Percentiles rank a stretch among this genome's conserved stretches.
Conservation (phyloP, 2,888 invertebrate genomes). For the Chymomyza caudatula region DNA sequence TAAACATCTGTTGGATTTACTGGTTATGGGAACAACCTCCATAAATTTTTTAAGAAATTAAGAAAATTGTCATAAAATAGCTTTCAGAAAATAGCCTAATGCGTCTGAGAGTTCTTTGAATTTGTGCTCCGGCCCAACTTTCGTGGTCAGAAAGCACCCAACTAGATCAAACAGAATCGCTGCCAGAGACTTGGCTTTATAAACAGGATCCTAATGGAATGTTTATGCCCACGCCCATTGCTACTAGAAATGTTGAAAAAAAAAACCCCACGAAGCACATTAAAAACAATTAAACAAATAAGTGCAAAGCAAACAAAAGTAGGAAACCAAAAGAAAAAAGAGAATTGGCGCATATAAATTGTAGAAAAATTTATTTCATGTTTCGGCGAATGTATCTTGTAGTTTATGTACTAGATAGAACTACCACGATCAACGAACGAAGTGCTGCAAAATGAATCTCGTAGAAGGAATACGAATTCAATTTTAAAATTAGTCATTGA, state of each 20-base stretch:
- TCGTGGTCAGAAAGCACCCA: neutral
- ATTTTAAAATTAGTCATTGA: slow-evolving; percentile 78
- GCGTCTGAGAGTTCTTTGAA: neutral
- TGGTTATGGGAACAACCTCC: too few species aligned
- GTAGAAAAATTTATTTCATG: slow-evolving; percentile 62
- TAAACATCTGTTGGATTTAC: too few species aligned
- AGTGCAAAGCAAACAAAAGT: neutral
- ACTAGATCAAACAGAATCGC: neutral
- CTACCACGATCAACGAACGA: neutral
- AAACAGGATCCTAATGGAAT: neutral
- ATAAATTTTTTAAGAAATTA: too few species aligned
- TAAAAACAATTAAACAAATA: neutral
- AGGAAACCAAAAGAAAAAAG: neutral
- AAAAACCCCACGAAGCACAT: neutral
- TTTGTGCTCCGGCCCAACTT: neutral
- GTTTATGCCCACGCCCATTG: neutral
- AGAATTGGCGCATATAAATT: neutral
- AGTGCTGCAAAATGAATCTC: slow-evolving; percentile 47
- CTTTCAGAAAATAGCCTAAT: too few species aligned
- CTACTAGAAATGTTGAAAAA: neutral
- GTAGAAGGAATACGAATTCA: slow-evolving; percentile 64
- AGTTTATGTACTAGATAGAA: slow-evolving; percentile 1
- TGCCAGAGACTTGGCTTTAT: neutral
- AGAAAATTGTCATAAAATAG: too few species aligned
- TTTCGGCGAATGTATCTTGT: slow-evolving; percentile 47